Evolutionary conservation across 53 echinoderm and acorn worm genomes (phyloP), one percentile per base, ranked within the genome.

Genomic region (Arbacia lixula): DNA sequence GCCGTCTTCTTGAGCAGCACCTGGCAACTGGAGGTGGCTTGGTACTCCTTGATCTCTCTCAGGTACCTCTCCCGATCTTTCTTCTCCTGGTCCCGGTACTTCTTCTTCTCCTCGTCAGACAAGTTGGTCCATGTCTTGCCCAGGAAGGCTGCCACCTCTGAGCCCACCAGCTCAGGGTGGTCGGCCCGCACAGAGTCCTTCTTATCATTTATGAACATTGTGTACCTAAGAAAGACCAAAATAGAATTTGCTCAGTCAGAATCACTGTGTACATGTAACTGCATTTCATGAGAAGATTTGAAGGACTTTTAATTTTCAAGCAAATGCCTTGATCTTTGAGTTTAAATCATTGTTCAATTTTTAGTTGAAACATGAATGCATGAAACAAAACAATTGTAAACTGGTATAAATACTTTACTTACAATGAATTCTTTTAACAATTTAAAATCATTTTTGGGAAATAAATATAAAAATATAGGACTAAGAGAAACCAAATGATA

Each of bases 61-160:
- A 99, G 84, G 55, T 99, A 94, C 20, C 92, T 89, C 39, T 87
- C 87, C 87, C 92, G 92, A 38, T 92, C 94, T 8, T 60, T 57
- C 25, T 84, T 92, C 68, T 94, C 99, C 38, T 78, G 63, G 37
- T 88, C 84, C n/a, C 74, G 36, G 69, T 99, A 99, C 24, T 63
- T 81, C 63, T 63, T 46, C 81, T 81, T 81, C 4, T 36, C 81
- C 1, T 61, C 81, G 12, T 40, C 31, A 2, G 61, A 30, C 22
- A 81, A 64, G 40, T 46, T 6, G 33, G 1, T 46, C 81, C 81
- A 81, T 64, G 63, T 61, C 81, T 81, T 81, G 12, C 81, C 81
- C 81, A 81, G n/a, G 50, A 5, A 19, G 8, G 41, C 8, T 0
- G 81, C 22, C 46, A 81, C 50, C 24, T 46, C 32, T 31, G 19